Conservation (phyloP, 2,797 vertebrate species). For the Clarias fuscus region DNA sequence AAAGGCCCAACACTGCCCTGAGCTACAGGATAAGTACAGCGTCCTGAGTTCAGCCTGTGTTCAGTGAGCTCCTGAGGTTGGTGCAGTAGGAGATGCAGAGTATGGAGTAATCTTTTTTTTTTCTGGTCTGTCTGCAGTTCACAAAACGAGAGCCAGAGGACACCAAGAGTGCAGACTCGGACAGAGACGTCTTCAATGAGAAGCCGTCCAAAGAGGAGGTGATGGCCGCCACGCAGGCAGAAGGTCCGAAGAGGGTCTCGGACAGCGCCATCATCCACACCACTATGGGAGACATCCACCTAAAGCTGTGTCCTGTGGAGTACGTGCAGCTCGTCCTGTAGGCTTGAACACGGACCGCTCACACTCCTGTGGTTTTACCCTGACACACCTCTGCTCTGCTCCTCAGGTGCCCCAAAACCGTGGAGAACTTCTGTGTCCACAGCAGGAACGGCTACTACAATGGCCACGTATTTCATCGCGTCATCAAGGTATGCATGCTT, state of each 20-base stretch:
- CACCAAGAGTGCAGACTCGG: slow-evolving; percentile 95
- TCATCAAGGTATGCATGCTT: slow-evolving; percentile 84
- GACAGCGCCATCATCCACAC: slow-evolving; percentile 98
- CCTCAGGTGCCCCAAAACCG: slow-evolving; percentile 93
- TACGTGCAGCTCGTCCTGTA: slow-evolving; percentile 69
- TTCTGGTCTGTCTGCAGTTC: slow-evolving; percentile 73
- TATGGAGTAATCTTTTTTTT: not conserved
- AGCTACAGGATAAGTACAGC: too few relatives aligned
- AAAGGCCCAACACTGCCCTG: too few relatives aligned
- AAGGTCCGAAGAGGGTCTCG: slow-evolving; percentile 96
- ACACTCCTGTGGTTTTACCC: not conserved
- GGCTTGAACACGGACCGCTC: too few relatives aligned
- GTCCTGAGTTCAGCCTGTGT: too few relatives aligned
- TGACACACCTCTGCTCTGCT: not conserved
- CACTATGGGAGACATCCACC: slow-evolving; percentile 97
- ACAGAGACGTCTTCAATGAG: slow-evolving; percentile 97
- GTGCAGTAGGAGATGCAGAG: not conserved
- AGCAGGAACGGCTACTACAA: slow-evolving; percentile 98
- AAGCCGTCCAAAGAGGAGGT: slow-evolving; percentile 99
- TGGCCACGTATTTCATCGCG: slow-evolving; percentile 91
- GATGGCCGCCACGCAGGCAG: slow-evolving; percentile 98
- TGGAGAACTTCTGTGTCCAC: slow-evolving; percentile 99
- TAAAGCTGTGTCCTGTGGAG: slow-evolving; percentile 98
- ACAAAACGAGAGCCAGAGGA: slow-evolving; percentile 96
- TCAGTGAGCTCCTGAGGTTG: too few relatives aligned